These are phyloP conservation scores for Benitochromis conjunctus DNA, from an alignment of 2,113 vertebrate genomes.

Conservation along the genomic window DNA sequence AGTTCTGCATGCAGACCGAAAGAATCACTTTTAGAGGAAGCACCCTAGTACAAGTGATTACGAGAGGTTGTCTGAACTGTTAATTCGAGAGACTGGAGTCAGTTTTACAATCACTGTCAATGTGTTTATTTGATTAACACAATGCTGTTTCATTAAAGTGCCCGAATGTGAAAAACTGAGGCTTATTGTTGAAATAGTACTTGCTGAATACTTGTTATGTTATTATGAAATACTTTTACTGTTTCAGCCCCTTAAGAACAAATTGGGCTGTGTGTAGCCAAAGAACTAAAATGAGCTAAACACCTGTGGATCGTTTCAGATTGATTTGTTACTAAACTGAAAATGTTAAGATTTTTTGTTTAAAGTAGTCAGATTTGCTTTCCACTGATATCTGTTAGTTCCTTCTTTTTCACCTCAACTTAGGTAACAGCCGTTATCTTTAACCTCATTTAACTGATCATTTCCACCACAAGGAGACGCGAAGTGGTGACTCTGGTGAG, in stretches of 20 bases:
- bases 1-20: slow-evolving; percentile 74
- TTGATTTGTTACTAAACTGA: background rate
- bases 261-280: background rate
- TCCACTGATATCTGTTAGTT: background rate
- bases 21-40: background rate
- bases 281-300: background rate
- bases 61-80: background rate
- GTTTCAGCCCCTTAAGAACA: background rate
- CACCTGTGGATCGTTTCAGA: background rate
- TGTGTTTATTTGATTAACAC: background rate
- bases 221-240: background rate
- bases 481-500: background rate
- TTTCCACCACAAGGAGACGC: background rate
- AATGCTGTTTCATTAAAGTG: background rate
- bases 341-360: background rate
- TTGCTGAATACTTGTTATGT: background rate
- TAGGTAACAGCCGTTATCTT: background rate
- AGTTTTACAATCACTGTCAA: background rate
- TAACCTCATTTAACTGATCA: background rate
- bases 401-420: background rate
- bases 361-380: background rate
- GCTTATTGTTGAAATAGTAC: background rate
- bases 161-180: background rate
- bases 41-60: background rate
- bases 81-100: background rate